Evolutionary conservation across 2,888 invertebrate genomes (phyloP), one percentile per base, ranked within the genome.

Genomic region (Leptogaster cylindrica): DNA sequence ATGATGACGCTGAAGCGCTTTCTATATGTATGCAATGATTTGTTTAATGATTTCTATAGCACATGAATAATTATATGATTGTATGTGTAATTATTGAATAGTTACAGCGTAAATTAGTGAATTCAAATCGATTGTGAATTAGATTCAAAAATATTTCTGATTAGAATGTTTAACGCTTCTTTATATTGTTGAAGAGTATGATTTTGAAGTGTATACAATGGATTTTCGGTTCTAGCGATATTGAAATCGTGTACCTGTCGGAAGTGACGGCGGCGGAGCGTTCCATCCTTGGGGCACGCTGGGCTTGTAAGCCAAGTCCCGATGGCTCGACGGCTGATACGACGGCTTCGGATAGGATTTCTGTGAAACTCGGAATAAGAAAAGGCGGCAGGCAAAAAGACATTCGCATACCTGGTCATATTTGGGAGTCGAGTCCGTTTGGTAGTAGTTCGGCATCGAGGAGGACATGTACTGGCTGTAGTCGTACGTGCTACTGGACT

Each of bases 211-310:
- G n/a, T n/a, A n/a, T n/a, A n/a, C n/a, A n/a, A n/a, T n/a, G n/a
- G n/a, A n/a, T n/a, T n/a, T n/a, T n/a, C n/a, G n/a, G n/a, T n/a
- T n/a, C n/a, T n/a, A 7, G 23, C 10, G 8, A 48, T 10, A 20
- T 36, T 2, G 20, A 33, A 44, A 41, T 3, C 8, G 23, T 70
- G 73, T 73, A 81, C 81, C 81, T 75, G 74, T 77, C 20, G 81
- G 80, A 51, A 81, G 72, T 65, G 75, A 73, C 52, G 79, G 74
- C 70, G 74, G 76, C n/a, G 78, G 79, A 28, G 79, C 76, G 67
- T 77, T 79, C 81, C 81, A 81, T 27, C 81, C 81, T 66, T 81
- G 80, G n/a, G 81, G 77, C 51, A 81, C 76, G 66, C 73, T 79
- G 46, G 81, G 81, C 52, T 78, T 81, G 44, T 81, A 81, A 1